These are phyloP conservation scores for Australoheros scitulus DNA, from an alignment of 2,113 vertebrate species.

Conservation along the genomic window DNA sequence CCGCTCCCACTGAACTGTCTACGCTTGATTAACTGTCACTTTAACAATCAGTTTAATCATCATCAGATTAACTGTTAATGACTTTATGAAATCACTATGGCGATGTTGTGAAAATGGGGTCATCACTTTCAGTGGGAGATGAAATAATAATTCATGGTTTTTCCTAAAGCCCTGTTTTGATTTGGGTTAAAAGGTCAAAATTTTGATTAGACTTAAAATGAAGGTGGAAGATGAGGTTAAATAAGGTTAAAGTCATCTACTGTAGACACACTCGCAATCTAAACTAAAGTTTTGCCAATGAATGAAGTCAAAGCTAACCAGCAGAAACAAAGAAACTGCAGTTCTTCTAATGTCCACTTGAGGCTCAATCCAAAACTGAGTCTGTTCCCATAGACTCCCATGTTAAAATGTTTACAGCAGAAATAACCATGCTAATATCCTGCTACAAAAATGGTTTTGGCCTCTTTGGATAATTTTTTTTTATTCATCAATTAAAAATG, in stretches of 20 bases:
- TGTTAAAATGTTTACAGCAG: not conserved
- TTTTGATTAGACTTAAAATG: not conserved
- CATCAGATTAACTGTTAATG: slow-evolving; percentile 7
- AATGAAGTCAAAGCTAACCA: not conserved
- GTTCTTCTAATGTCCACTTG: not conserved
- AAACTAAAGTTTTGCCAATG: not conserved
- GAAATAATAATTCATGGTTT: slow-evolving; percentile 3
- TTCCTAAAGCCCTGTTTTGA: not conserved
- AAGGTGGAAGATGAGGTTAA: not conserved
- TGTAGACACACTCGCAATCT: not conserved
- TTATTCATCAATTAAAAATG: no score
- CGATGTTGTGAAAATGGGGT: not conserved
- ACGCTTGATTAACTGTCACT: slow-evolving; percentile 18
- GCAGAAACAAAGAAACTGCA: not conserved
- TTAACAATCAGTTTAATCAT: slow-evolving; percentile 21
- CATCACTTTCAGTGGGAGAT: not conserved
- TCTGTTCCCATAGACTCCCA: not conserved
- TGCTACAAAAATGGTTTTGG: no score
- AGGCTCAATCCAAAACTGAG: not conserved
- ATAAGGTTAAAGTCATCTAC: not conserved
- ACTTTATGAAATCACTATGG: not conserved
- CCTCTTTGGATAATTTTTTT: no score
- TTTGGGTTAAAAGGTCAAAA: not conserved
- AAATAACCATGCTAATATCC: no score
- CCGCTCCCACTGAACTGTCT: slow-evolving; percentile 4